A percentile compares a stretch with the other conserved stretches of the same genome.
Evolutionary conservation across 2,113 vertebrate genomes (phyloP).

Genomic region (Hirundichthys speculiger): DNA sequence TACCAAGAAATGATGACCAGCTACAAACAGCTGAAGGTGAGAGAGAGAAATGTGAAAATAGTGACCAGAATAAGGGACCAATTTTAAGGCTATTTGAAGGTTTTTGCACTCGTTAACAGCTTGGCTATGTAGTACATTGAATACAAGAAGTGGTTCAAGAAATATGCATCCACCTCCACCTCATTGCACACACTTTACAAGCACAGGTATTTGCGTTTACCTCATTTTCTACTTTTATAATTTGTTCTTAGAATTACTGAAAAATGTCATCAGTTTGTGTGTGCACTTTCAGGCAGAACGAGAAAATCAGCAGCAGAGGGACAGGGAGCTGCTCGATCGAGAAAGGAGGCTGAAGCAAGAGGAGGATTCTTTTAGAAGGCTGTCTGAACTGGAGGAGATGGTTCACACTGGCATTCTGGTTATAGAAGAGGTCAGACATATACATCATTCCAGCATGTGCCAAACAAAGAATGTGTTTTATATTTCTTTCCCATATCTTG

Average conservation of each 20-base stretch:
- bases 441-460: background rate
- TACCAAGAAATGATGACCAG: constrained; percentile 87
- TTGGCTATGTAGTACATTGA: no score
- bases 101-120: no score
- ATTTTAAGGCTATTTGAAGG: no score
- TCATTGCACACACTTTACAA: no score
- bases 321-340: constrained; percentile 81
- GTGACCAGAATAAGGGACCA: no score
- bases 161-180: no score
- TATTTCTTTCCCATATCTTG: background rate
- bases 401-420: constrained; percentile 75
- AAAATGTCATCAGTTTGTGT: background rate
- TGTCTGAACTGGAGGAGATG: constrained; percentile 82
- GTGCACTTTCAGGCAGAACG: constrained; percentile 79
- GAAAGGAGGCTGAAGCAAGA: constrained; percentile 81
- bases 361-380: constrained; percentile 81
- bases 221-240: no score
- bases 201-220: no score
- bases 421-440: constrained; percentile 83
- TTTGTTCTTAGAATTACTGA: background rate
- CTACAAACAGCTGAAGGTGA: constrained; percentile 87
- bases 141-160: no score
- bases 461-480: background rate
- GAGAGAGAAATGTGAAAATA: constrained; percentile 1
- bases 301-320: constrained; percentile 81